Evolutionary conservation across 2,797 vertebrate genomes (phyloP).

Genomic region (Poeciliopsis infans): DNA sequence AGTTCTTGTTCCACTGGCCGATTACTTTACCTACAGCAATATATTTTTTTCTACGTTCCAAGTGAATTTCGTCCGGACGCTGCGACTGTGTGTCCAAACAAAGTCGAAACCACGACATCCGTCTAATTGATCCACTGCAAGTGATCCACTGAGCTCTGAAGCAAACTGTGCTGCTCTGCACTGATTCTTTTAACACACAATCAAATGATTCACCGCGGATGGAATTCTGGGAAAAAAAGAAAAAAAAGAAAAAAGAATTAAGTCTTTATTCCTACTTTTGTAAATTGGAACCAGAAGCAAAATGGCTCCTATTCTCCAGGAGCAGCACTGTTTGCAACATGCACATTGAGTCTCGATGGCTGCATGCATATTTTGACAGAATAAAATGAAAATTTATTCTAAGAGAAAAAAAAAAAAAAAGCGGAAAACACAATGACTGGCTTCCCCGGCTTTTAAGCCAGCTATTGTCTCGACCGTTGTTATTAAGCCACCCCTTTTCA

Average conservation of each 20-base stretch:
- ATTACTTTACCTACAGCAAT: too few species aligned
- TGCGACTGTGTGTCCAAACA: too few species aligned
- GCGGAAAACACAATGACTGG: background rate
- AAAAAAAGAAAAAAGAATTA: too few species aligned
- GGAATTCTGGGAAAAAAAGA: background rate
- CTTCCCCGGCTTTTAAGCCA: background rate
- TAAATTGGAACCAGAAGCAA: background rate
- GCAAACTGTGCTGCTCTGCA: too few species aligned
- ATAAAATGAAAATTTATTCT: background rate
- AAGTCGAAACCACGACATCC: too few species aligned
- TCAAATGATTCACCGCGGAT: background rate
- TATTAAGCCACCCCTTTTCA: background rate
- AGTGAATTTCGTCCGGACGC: too few species aligned
- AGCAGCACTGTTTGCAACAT: background rate
- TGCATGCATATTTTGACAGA: background rate
- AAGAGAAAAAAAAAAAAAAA: background rate
- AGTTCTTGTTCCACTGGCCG: too few species aligned
- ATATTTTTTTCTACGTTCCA: too few species aligned
- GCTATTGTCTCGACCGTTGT: too few species aligned
- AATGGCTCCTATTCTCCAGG: background rate
- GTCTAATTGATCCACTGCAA: too few species aligned
- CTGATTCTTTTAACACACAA: background rate
- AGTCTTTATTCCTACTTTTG: background rate
- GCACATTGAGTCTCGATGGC: background rate
- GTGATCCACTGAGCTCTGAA: too few species aligned